Percentiles rank a stretch among this genome's conserved stretches.
phyloP scores from a whole-genome alignment of 2,797 vertebrate genomes.

The Sebastes oblongus region DNA sequence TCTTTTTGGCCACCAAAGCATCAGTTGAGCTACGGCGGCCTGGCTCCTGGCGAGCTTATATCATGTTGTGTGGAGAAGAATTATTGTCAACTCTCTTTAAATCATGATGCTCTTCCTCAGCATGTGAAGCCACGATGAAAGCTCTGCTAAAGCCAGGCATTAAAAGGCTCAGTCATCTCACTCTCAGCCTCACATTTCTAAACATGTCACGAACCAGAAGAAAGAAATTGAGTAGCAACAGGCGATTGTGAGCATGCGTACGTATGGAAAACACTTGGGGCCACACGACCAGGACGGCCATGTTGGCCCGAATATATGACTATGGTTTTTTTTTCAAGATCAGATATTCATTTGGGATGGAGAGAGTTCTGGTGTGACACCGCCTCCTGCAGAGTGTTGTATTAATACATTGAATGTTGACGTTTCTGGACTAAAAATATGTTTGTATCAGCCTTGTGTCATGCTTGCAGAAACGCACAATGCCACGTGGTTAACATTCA shows the following conservation, averaged over 20 bases:
- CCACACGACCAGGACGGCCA: background rate
- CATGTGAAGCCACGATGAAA: constrained; percentile 36
- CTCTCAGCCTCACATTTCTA: constrained; percentile 5
- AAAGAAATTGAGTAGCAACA: background rate
- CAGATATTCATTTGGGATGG: background rate
- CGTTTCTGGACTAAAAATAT: background rate
- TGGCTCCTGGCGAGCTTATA: constrained; percentile 23
- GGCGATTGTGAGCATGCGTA: background rate
- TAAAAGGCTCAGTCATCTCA: constrained; percentile 26
- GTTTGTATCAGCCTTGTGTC: background rate
- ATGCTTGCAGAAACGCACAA: background rate
- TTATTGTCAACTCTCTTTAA: constrained; percentile 38
- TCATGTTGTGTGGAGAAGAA: constrained; percentile 9
- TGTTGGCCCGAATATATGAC: background rate
- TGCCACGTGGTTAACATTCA: background rate
- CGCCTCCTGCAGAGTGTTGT: background rate
- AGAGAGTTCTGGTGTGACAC: background rate
- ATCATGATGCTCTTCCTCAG: constrained; percentile 32
- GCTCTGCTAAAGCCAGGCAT: constrained; percentile 8
- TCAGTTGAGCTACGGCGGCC: constrained; percentile 21
- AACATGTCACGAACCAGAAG: constrained; percentile 17
- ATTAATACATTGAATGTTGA: background rate
- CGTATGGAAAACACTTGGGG: background rate
- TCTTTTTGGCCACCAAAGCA: constrained; percentile 35
- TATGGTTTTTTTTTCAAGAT: background rate